Conservation (phyloP, 2,797 vertebrate species). For the Pampus argenteus region DNA sequence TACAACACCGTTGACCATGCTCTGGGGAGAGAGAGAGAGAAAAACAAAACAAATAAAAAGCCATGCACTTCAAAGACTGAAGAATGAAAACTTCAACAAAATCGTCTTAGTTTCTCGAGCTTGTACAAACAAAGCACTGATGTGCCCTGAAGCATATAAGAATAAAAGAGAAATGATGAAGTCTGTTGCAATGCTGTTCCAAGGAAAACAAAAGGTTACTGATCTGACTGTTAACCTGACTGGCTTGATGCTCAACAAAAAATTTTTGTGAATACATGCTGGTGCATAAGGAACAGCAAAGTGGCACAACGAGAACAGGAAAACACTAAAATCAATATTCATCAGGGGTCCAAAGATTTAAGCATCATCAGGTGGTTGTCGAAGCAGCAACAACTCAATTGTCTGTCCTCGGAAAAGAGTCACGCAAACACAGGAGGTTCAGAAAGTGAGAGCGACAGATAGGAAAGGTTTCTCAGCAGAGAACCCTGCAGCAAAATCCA, state of each 20-base stretch:
- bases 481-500: slow-evolving; percentile 61
- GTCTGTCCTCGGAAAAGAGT: slow-evolving; percentile 45
- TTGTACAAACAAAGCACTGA: slow-evolving; percentile 43
- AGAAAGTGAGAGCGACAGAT: slow-evolving; percentile 16
- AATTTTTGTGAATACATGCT: slow-evolving; percentile 13
- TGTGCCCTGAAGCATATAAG: slow-evolving; percentile 31
- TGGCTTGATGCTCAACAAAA: slow-evolving; percentile 9
- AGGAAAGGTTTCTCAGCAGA: slow-evolving; percentile 45
- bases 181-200: slow-evolving; percentile 29
- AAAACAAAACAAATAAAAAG: slow-evolving; percentile 18
- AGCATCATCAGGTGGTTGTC: slow-evolving; percentile 54
- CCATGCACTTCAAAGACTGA: slow-evolving; percentile 62
- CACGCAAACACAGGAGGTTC: slow-evolving; percentile 7
- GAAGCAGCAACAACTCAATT: slow-evolving; percentile 52
- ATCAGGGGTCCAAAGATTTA: slow-evolving; percentile 35
- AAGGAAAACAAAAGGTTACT: slow-evolving; percentile 40
- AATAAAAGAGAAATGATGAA: slow-evolving; percentile 35
- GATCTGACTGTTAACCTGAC: slow-evolving; percentile 34
- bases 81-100: slow-evolving; percentile 51
- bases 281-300: slow-evolving; percentile 8
- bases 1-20: slow-evolving; percentile 60
- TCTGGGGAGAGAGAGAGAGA: slow-evolving; percentile 24
- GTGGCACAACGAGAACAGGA: slow-evolving; percentile 4
- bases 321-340: slow-evolving; percentile 57
- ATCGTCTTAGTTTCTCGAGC: slow-evolving; percentile 55